Evolutionary conservation across 2,113 vertebrate genomes (phyloP), one percentile per base, ranked within the genome.

Genomic region (Nymphicus hollandicus): DNA sequence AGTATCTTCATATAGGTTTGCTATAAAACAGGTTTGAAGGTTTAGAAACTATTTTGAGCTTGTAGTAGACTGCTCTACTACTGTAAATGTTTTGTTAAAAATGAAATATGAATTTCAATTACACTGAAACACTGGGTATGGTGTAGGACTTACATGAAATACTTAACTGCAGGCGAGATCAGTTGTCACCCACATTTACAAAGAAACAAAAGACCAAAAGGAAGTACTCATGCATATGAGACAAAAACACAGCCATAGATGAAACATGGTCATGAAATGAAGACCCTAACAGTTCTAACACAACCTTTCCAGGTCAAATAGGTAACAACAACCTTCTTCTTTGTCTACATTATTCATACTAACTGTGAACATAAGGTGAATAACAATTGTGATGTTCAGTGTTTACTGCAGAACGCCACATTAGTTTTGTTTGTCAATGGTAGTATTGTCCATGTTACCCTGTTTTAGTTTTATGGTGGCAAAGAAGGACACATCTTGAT

Each of bases 401-500:
- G 3, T 31, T 23, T 15, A 4, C 5, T 63, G 33, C 37, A 31
- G 61, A 56, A 61, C 2, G 41, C 11, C 27, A 29, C 6, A 3
- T 63, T 17, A 95, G 53, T 68, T 93, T 56, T 79, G 85, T 28
- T 97, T 97, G 43, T 69, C 96, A 46, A 98, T 86, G 39, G 97
- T 88, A 46, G 98, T 92, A 6, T 94, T 98, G 91, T 98, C 98
- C 86, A 93, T 71, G 33, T 98, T 50, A 94, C 85, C 95, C 94
- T 88, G 97, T 85, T 97, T 98, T 66, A 99, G 98, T 89, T 99
- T 98, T 66, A 98, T 92, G 81, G 98, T 98, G 93, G 99, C 98
- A 43, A 99, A 99, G 97, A 99, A 99, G 35, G 98, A 98, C 65
- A 99, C 98, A 25, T 99, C 99, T 65, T 98, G 98, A 97, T 99